Evolutionary conservation across 2,888 invertebrate species (phyloP), one percentile per base, ranked within the genome.

Genomic region (Tenthredo distinguenda): DNA sequence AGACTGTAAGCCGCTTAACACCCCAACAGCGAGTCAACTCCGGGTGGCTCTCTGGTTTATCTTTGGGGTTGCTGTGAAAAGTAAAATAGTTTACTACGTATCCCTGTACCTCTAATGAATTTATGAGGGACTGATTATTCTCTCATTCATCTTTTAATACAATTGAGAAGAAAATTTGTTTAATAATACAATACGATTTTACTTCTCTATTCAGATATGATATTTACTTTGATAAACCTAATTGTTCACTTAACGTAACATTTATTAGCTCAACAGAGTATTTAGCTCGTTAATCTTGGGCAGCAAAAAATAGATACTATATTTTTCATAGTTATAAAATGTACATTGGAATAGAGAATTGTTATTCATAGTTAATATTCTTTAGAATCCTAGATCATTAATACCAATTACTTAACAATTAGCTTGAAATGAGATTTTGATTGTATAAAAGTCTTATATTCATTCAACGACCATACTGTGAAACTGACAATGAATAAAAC

Each of bases 1-100:
- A 91, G 92, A 92, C 92, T 91, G 91, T 92, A 92, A 92, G 92
- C 92, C 91, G 92, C 92, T 92, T 92, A 92, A 92, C 91, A 91
- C 90, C 88, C 92, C 90, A 89, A 90, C 90, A 40, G 26, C 68
- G 85, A 85, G 85, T 88, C 88, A 81, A 88, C 88, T 86, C 87
- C 85, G 86, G 55, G 31, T 43, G 83, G 71, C 43, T 83, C 85
- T 71, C 72, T 62, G 58, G 83, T 84, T 85, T 85, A 86, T 85
- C 84, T 68, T 83, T 65, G n/a, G 83, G 50, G 31, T 83, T 83
- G 31, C 83, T 47, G 15, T 58, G 31, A 68, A 50, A 68, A 68
- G 68, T 43, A 83, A 83, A 68, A 83, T 68, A 68, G 43, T 83
- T 68, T 37, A 50, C 50, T 62, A 34, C 34, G 34, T 34, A 34